Percentiles rank a stretch among this genome's conserved stretches.
These are phyloP conservation scores for Lepetodrilus schrolli DNA, from an alignment of 2,888 invertebrate genomes.

Conservation along the genomic window DNA sequence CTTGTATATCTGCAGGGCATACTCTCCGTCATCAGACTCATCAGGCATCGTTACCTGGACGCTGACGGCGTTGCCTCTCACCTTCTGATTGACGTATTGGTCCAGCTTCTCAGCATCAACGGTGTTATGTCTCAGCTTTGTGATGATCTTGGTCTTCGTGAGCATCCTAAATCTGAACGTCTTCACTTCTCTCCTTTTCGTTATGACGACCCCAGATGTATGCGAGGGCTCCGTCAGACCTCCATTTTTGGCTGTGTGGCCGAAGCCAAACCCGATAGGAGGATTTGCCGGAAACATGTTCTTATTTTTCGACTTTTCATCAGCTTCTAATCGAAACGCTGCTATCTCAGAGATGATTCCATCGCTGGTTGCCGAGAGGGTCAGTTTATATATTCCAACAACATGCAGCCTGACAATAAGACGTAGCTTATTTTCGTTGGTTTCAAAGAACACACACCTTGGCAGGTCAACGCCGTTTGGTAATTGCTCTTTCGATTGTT, in stretches of 20 bases:
- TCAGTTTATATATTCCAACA: background rate
- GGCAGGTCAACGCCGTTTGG: slow-evolving; percentile 29
- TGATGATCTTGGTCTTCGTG: background rate
- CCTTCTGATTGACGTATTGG: background rate
- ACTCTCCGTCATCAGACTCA: background rate
- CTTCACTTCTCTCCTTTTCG: background rate
- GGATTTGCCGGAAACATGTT: slow-evolving; percentile 55
- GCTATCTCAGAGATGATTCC: background rate
- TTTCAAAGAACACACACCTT: slow-evolving; percentile 33
- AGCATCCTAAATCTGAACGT: background rate
- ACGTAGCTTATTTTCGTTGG: slow-evolving; percentile 31
- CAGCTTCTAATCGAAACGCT: slow-evolving; percentile 55
- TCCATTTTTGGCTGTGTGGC: slow-evolving; percentile 40
- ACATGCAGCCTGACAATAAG: slow-evolving; percentile 36
- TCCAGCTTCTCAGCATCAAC: background rate
- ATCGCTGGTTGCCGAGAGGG: slow-evolving; percentile 42
- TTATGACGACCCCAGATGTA: background rate
- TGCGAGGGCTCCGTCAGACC: slow-evolving; percentile 56
- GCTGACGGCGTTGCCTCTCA: background rate
- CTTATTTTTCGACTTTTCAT: slow-evolving; percentile 35
- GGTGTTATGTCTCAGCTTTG: background rate
- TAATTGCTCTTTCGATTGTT: background rate
- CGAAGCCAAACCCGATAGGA: slow-evolving; percentile 58
- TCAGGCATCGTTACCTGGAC: background rate
- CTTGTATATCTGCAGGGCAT: slow-evolving; percentile 10